Evolutionary conservation across 2,888 invertebrate genomes (phyloP), one percentile per base, ranked within the genome.

Genomic region (Prostheceraeus crozeri): DNA sequence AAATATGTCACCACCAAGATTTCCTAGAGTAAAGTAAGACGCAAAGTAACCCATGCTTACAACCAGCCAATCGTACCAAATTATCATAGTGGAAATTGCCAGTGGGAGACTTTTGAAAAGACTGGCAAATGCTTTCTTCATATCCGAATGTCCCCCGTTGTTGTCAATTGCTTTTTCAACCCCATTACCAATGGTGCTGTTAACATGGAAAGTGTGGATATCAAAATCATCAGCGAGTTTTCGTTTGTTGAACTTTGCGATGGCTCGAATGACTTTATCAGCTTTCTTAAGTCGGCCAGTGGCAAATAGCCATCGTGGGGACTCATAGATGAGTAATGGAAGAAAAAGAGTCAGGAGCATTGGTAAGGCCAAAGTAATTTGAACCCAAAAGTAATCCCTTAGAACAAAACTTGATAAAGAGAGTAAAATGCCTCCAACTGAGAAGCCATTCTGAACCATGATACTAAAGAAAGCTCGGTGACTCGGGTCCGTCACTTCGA

Each of bases 391-490:
- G 28, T 48, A 33, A 23, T 55, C 21, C 8, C 55, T n/a, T 8
- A 45, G 35, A 55, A 55, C 31, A 33, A 40, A 55, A 3, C 36
- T 36, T 16, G 21, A 40, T 1, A 55, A 3, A 11, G 55, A 25
- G 2, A 55, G 40, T 2, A 55, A n/a, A 4, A 28, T 14, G 2
- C 31, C 8, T 35, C 55, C 55, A 3, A 55, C 21, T n/a, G 55
- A 14, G n/a, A 33, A 53, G 52, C 55, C 55, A 33, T 55, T 55
- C 19, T 55, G 55, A 2, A 55, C 54, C 14, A n/a, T 3, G 14
- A 55, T 45, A 1, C 28, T 23, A 14, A n/a, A 55, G 3, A 55
- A 16, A 3, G 55, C 8, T n/a, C 55, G n/a, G 33, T 52, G 33
- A 25, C 40, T 55, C 14, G 55, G 35, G 11, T 55, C 55, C 2